Base-by-base conservation (phyloP, 2,888 invertebrate genomes). In the Hirudinaria manillensis region DNA sequence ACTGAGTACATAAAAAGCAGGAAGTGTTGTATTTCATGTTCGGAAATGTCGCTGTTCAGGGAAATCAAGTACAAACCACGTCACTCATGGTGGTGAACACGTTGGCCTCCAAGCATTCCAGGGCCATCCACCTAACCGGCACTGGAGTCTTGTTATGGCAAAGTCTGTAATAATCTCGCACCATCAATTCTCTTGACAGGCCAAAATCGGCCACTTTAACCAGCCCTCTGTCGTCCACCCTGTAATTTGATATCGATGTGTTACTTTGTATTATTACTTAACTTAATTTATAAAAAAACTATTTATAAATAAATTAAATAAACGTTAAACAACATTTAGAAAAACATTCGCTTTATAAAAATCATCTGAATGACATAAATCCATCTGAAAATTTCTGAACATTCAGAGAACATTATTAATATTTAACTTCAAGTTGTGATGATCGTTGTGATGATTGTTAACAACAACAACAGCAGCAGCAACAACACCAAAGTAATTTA, bases 151-250 rank as follows among this genome's bases (percentile, higher is more conserved):
- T 78, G 19, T 77, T 84, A 70, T 86, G 85, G 65, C 82, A 83
- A 45, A 85, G 84, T 66, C 84, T 82, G 79, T 87, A 87, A 74
- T 85, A 85, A 74, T 87, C 87, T 76, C 84, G 83, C 51, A 85
- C 84, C 79, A 87, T 86, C 56, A 88, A 81, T 76, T 87, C 86
- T 13, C 87, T 83, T 10, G 88, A 87, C 32, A 88, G 81, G 3
- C 88, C 88, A 81, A 88, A 88, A 80, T 88, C 88, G 7, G 87
- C 86, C 16, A 88, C 85, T 80, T 86, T 86, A 2, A 87, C 84
- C 29, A 82, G 83, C 7, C 77, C 76, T 45, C 76, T 36, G 21
- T 75, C 72, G 70, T 79, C 79, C 19, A 80, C 79, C 80, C 80
- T 80, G 7, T 21, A 68, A 75, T 19, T 21, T 34, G 51, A 71